Evolutionary conservation across 2,888 invertebrate genomes (phyloP).

Genomic region (Antheraea assamensis): DNA sequence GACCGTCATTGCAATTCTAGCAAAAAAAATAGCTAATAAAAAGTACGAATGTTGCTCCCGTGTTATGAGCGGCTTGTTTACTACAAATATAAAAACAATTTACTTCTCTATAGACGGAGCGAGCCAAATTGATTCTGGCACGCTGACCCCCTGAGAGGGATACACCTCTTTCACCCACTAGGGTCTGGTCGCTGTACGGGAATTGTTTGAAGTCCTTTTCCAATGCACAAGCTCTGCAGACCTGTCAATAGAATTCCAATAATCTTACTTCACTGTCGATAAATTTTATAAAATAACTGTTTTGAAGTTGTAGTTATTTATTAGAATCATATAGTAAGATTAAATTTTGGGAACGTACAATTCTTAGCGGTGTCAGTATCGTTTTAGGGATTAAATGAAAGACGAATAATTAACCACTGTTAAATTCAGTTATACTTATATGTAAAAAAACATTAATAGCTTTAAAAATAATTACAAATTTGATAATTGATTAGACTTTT

Average conservation of each 20-base stretch:
- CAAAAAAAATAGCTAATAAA: slow-evolving; percentile 15
- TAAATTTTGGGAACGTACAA: not conserved
- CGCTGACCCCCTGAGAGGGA: slow-evolving; percentile 88
- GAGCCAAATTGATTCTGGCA: slow-evolving; percentile 86
- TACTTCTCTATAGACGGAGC: slow-evolving; percentile 77
- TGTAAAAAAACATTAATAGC: not conserved
- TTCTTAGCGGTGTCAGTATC: not conserved
- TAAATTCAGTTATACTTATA: not conserved
- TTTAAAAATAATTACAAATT: not conserved
- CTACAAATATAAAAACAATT: slow-evolving; percentile 39
- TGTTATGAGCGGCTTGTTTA: slow-evolving; percentile 27
- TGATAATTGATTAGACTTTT: not conserved
- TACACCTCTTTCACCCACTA: slow-evolving; percentile 88
- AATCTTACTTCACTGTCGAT: not conserved
- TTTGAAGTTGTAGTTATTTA: not conserved
- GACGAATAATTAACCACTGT: not conserved
- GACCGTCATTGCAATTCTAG: not conserved
- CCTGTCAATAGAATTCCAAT: slow-evolving; percentile 44
- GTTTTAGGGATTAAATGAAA: not conserved
- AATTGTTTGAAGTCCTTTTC: slow-evolving; percentile 82
- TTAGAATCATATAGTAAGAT: not conserved
- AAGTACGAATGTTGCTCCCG: slow-evolving; percentile 24
- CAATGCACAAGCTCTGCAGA: slow-evolving; percentile 78
- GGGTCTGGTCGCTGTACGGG: slow-evolving; percentile 85
- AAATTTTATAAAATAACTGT: not conserved